Evolutionary conservation across 2,113 vertebrate genomes (phyloP), one percentile per base, ranked within the genome.

Genomic region (Geococcyx californianus): DNA sequence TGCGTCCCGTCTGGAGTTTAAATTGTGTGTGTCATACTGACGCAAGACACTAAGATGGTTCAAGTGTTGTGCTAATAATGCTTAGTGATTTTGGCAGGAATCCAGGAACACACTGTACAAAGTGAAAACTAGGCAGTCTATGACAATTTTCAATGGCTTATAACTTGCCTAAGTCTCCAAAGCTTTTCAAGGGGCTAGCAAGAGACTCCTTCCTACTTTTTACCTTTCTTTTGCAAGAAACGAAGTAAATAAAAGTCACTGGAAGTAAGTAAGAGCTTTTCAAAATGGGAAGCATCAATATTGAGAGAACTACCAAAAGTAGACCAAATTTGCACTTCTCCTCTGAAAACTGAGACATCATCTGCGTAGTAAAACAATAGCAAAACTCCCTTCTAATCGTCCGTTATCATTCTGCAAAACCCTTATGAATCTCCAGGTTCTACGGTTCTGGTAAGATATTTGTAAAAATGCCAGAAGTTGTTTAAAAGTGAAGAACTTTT

Each of bases 21-120:
- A 96, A 93, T 84, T 84, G 81, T 52, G 92, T 95, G 91, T 97
- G 95, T 97, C 95, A 97, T 97, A 92, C 93, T 97, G 96, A 96
- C 86, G 93, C 94, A 96, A 95, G 90, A 92, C 51, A 89, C 76
- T 87, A 87, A 93, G 91, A 96, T 78, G 80, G 95, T 95, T 97
- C 91, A 91, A 96, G 96, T 95, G 94, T 81, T 93, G 94, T 92
- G 86, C 93, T 97, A 97, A 96, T 94, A 95, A 95, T 52, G 86
- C 84, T 92, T 89, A 91, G 89, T 77, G 93, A 92, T 93, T 93
- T 68, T 95, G 96, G 96, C 95, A 95, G 86, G 6, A 89, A 84
- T 58, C 94, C 96, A 97, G 80, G 96, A 92, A 97, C 96, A 95
- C 83, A 69, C 0, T 93, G 95, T 95, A 95, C 95, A 97, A 92